A percentile compares a stretch with the other conserved stretches of the same genome.
phyloP scores from a whole-genome alignment of 2,113 vertebrate species.

The Passer montanus region DNA sequence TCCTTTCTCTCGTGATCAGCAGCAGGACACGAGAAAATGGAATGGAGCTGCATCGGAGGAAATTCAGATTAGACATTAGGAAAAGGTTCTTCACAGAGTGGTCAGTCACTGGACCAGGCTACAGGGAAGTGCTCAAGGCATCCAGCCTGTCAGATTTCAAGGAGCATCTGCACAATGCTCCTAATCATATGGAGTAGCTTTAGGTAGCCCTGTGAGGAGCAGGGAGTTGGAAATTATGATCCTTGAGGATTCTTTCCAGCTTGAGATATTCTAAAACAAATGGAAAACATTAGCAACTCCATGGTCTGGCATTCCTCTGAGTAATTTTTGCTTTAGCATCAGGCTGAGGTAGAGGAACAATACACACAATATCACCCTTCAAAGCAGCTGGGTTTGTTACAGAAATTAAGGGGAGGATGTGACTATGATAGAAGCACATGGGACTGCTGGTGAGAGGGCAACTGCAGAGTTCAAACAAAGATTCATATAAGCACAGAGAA shows the following conservation, averaged over 20 bases:
- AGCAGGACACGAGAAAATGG: not conserved
- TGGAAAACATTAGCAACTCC: not conserved
- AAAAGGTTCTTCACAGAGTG: not conserved
- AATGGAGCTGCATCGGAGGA: not conserved
- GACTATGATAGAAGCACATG: accelerated
- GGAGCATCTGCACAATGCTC: not conserved
- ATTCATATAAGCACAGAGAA: not conserved
- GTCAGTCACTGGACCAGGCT: not conserved
- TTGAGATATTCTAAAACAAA: not conserved
- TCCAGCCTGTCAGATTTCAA: not conserved
- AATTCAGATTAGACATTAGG: not conserved
- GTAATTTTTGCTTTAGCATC: not conserved
- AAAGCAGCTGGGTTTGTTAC: not conserved
- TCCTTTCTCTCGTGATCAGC: not conserved
- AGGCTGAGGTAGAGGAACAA: not conserved
- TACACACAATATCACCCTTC: not conserved
- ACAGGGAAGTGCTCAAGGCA: not conserved
- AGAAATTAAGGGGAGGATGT: not conserved
- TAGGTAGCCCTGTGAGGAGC: not conserved
- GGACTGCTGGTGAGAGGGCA: not conserved
- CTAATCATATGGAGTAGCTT: not conserved
- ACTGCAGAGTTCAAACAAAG: not conserved
- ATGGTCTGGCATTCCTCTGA: not conserved
- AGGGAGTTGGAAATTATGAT: not conserved
- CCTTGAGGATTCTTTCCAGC: not conserved